Percentiles rank a stretch among this genome's conserved stretches.
These are phyloP conservation scores for Neomonachus schauinslandi DNA, from an alignment of 2,113 vertebrate genomes.

Conservation along the genomic window DNA sequence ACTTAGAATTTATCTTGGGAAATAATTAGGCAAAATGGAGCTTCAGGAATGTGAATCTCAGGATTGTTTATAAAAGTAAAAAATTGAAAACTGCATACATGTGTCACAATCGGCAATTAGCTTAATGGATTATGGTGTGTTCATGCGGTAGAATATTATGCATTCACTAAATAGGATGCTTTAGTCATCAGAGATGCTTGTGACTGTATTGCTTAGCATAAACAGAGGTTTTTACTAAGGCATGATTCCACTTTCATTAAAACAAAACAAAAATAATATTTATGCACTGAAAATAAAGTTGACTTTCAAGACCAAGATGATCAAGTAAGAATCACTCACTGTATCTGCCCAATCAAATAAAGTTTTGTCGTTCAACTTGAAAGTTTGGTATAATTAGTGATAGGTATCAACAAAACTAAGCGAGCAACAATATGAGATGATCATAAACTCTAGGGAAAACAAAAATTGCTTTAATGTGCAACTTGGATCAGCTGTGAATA, in stretches of 20 bases:
- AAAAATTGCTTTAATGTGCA: not conserved
- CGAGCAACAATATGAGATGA: not conserved
- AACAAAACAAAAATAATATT: conserved; percentile 13
- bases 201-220: not conserved
- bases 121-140: conserved; percentile 35
- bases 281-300: not conserved
- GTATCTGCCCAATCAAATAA: not conserved
- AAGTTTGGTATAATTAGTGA: not conserved
- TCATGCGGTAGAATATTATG: not conserved
- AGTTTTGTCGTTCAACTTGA: not conserved
- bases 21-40: conserved; percentile 58
- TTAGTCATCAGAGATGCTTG: not conserved
- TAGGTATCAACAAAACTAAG: not conserved
- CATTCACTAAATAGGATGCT: conserved; percentile 49
- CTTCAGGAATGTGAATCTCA: conserved; percentile 35
- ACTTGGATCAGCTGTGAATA: not conserved
- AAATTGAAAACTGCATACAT: conserved; percentile 51
- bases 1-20: conserved; percentile 54
- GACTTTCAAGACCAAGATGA: not conserved
- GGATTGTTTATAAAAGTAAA: conserved; percentile 62
- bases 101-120: conserved; percentile 59
- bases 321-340: not conserved
- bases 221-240: not conserved
- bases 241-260: conserved; percentile 32
- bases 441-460: not conserved